These are phyloP conservation scores for Epizoanthus scotinus DNA, from an alignment of 92 coral and sea anemone species.

Conservation along the genomic window DNA sequence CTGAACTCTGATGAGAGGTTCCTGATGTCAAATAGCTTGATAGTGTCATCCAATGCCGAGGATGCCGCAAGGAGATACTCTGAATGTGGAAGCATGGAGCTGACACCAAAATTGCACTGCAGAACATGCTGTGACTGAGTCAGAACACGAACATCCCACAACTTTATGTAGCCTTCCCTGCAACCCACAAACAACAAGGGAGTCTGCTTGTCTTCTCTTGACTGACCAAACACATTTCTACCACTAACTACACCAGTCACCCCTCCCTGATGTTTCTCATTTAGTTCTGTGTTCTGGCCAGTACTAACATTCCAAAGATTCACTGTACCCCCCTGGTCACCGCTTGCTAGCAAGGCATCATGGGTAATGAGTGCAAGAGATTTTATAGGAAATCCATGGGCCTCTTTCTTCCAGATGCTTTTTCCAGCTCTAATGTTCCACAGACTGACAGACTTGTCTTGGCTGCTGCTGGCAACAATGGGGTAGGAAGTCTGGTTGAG, in stretches of 20 bases:
- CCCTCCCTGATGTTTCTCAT: conserved; percentile 63
- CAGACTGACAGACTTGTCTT: conserved; percentile 68
- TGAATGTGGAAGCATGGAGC: conserved; percentile 35
- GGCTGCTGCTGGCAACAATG: conserved; percentile 69
- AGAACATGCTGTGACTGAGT: conserved; percentile 56
- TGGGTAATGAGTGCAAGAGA: conserved; percentile 60
- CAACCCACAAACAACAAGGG: conserved; percentile 55
- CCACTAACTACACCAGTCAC: conserved; percentile 57
- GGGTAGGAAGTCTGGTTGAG: conserved; percentile 69
- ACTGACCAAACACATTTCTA: conserved; percentile 39
- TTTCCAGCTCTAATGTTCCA: conserved; percentile 80
- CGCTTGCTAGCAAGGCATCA: conserved; percentile 67
- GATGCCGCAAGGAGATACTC: conserved; percentile 59
- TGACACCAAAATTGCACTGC: conserved; percentile 61
- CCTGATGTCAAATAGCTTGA: conserved; percentile 71
- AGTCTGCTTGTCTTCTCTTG: conserved; percentile 14
- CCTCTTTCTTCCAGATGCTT: conserved; percentile 63
- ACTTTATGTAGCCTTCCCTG: conserved; percentile 68
- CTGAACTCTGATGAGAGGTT: conserved; percentile 59
- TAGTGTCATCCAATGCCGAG: conserved; percentile 49
- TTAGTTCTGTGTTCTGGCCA: conserved; percentile 53
- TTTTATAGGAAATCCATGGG: conserved; percentile 62
- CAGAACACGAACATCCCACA: conserved; percentile 67
- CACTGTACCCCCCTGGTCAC: conserved; percentile 69
- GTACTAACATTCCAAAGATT: conserved; percentile 69